Percentiles rank a stretch among this genome's conserved stretches.
These are phyloP conservation scores for Stramonita haemastoma DNA, from an alignment of 2,888 invertebrate genomes.

Conservation along the genomic window DNA sequence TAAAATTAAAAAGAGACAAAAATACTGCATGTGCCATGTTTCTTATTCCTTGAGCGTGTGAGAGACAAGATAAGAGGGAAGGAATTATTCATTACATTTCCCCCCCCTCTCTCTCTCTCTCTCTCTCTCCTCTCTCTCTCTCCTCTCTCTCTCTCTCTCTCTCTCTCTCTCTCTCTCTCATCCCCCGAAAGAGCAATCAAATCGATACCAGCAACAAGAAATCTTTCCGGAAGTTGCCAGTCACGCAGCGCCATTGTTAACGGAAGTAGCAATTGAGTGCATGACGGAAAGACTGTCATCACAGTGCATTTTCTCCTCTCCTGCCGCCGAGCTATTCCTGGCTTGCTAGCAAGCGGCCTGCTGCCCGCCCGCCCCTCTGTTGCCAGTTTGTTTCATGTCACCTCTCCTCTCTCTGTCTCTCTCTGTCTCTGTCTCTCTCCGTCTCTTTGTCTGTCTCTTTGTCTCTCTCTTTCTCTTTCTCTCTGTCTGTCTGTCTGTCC, in stretches of 20 bases:
- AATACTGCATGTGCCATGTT: no score
- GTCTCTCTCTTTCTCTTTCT: not conserved
- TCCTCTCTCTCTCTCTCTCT: not conserved
- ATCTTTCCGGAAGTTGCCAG: conserved; percentile 21
- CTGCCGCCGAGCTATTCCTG: not conserved
- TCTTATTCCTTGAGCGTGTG: no score
- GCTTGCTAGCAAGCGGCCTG: not conserved
- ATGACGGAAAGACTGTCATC: not conserved
- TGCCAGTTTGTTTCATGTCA: no score
- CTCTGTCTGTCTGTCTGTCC: not conserved
- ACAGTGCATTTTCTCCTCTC: not conserved
- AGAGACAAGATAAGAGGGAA: no score
- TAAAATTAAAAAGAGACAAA: no score
- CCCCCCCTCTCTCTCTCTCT: not conserved
- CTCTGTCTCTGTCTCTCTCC: not conserved
- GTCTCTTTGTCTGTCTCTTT: not conserved
- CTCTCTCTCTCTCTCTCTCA: not conserved
- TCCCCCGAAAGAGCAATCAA: not conserved
- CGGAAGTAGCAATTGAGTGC: not conserved
- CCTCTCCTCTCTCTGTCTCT: not conserved
- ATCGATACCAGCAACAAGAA: not conserved
- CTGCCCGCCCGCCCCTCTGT: not conserved
- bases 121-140: no score
- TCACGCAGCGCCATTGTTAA: conserved; percentile 7
- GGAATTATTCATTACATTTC: no score